These are phyloP conservation scores for Epinotia bilunana DNA, from an alignment of 2,888 invertebrate species.

Conservation along the genomic window DNA sequence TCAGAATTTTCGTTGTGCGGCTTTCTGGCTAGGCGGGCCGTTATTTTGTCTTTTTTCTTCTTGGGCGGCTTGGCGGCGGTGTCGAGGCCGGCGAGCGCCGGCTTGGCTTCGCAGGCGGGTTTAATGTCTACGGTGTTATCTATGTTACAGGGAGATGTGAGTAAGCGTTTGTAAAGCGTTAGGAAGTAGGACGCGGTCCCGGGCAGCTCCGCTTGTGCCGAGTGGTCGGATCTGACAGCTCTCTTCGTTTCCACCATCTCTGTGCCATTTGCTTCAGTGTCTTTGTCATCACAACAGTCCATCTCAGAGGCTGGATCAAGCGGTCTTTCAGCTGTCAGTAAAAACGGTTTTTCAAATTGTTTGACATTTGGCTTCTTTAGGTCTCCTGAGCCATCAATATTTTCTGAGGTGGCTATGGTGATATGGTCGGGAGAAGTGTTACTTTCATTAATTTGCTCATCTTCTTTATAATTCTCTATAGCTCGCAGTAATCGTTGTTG, in stretches of 20 bases:
- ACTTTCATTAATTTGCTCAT: not conserved
- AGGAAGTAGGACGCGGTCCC: conserved; percentile 70
- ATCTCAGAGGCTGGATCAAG: conserved; percentile 8
- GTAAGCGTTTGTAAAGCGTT: conserved; percentile 68
- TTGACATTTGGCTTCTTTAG: not conserved
- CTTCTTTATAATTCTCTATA: conserved; percentile 51
- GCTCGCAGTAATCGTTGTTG: conserved; percentile 61
- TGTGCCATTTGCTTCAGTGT: conserved; percentile 20
- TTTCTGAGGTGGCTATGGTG: not conserved
- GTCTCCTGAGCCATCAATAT: not conserved
- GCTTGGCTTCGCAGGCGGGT: conserved; percentile 51
- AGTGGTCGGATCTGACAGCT: conserved; percentile 47
- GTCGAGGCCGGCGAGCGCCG: conserved; percentile 49
- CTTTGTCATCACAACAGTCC: conserved; percentile 33
- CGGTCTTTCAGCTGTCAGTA: not conserved
- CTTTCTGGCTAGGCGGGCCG: conserved; percentile 55
- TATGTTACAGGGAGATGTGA: conserved; percentile 51
- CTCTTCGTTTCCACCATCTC: conserved; percentile 23
- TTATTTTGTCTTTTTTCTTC: conserved; percentile 49
- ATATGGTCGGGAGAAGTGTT: not conserved
- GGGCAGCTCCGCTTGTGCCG: conserved; percentile 61
- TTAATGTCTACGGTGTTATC: conserved; percentile 54
- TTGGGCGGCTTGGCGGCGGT: conserved; percentile 48
- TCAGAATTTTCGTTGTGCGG: conserved; percentile 52
- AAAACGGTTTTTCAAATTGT: conserved; percentile 4